Evolutionary conservation across 2,888 invertebrate species (phyloP).

Genomic region (Cepaea hortensis): DNA sequence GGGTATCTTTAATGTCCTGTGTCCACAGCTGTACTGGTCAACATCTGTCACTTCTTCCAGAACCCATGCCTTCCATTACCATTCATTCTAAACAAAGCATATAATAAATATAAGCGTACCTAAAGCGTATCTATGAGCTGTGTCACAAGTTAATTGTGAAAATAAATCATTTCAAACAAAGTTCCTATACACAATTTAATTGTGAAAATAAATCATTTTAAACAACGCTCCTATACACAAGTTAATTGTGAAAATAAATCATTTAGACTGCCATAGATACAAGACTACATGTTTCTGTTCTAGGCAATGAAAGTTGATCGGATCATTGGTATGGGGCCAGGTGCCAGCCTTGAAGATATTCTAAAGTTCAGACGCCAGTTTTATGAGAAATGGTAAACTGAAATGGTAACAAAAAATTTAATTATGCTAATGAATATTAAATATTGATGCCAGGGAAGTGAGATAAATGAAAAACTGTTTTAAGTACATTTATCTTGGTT

Average conservation of each 20-base stretch:
- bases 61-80: too few species aligned
- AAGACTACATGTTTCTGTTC: neutral
- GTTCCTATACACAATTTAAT: too few species aligned
- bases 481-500: neutral
- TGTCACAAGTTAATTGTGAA: neutral
- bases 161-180: neutral
- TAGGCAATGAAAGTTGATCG: constrained; percentile 66
- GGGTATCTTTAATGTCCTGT: too few species aligned
- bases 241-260: neutral
- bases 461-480: neutral
- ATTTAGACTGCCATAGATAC: too few species aligned
- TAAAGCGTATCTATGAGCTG: too few species aligned
- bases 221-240: neutral
- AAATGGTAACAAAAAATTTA: neutral
- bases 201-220: too few species aligned
- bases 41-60: too few species aligned
- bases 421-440: neutral
- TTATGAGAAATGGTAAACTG: constrained; percentile 60
- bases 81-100: too few species aligned
- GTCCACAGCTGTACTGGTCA: too few species aligned
- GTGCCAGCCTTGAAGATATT: constrained; percentile 62
- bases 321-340: constrained; percentile 68
- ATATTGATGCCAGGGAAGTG: neutral
- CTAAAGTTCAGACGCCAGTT: constrained; percentile 66
- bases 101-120: too few species aligned